phyloP scores from a whole-genome alignment of 2,113 vertebrate genomes.

The Bambusicola thoracicus region DNA sequence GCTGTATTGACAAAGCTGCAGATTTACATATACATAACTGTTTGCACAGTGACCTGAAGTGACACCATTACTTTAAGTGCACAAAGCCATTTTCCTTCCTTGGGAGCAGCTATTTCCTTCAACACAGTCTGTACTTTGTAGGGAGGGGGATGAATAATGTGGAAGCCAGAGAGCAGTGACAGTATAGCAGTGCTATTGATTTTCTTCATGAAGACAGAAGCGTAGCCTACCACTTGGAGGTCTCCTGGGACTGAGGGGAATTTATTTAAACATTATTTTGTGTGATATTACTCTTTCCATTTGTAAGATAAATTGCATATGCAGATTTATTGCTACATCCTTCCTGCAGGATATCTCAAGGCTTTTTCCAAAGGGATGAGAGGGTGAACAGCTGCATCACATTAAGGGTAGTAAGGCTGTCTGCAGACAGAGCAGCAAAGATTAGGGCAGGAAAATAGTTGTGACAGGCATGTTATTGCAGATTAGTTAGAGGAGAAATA shows the following conservation, averaged over 20 bases:
- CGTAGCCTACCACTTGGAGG: not conserved
- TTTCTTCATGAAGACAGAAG: constrained; percentile 26
- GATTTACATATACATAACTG: not conserved
- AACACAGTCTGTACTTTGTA: not conserved
- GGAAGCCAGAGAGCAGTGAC: not conserved
- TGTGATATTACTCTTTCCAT: constrained; percentile 22
- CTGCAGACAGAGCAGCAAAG: not conserved
- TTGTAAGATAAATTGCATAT: not conserved
- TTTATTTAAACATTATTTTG: constrained; percentile 55
- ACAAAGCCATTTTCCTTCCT: not conserved
- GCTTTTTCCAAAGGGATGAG: not conserved
- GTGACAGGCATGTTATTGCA: constrained; percentile 11
- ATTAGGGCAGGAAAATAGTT: not conserved
- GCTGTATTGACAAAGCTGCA: constrained; percentile 16
- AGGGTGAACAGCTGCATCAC: not conserved
- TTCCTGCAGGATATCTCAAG: constrained; percentile 4
- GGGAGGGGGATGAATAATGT: not conserved
- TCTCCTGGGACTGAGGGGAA: not conserved
- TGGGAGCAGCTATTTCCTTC: constrained; percentile 33
- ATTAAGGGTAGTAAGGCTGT: not conserved
- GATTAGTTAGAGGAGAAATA: not conserved
- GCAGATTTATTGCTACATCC: not conserved
- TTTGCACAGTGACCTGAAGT: not conserved
- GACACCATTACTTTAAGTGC: constrained; percentile 65
- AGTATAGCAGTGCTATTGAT: constrained; percentile 6